Base-by-base conservation (phyloP, 2,113 vertebrate species). In the Rhinogobius similis region DNA sequence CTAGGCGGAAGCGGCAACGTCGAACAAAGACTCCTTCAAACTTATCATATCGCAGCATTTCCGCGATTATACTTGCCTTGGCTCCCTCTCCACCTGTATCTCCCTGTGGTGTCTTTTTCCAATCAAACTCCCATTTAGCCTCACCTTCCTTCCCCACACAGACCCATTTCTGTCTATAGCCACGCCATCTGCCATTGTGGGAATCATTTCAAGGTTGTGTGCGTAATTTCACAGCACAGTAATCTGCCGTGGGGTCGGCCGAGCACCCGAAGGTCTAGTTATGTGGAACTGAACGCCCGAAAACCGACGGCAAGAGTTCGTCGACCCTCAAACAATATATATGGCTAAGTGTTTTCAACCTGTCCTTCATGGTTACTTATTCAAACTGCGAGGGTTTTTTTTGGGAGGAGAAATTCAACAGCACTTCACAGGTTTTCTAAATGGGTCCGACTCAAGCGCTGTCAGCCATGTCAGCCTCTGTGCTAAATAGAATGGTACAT, bases 221-320 rank as follows among this genome's bases (percentile, higher is more conserved):
- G 81, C 88, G 85, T 84, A 89, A 92, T 92, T 92, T 92, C 88
- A 92, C 91, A 92, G 81, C 76, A 89, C 83, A 88, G 84, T 88
- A 87, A 87, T 75, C 82, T 52, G 62, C 75, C 72, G 82, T 64
- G 12, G 68, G 72, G 76, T 82, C 87, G 79, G 80, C 61, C 77
- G 78, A 81, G 75, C 77, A 81, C 76, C 85, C 86, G 50, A 41
- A 80, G 83, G 77, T 89, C 78, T 77, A 58, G 62, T 87, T 83
- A 78, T 79, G 58, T 77, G 78, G 79, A 83, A 83, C 74, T 76
- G 65, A 78, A 70, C 75, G 76, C 76, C 81, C 76, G 71, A 85
- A 65, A 73, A 70, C 69, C 65, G 68, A 64, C 72, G 77, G 75
- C 72, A 72, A n/a, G 75, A 81, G 65, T 73, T 23, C 66, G 65